Evolutionary conservation across 2,888 invertebrate genomes (phyloP), one percentile per base, ranked within the genome.

Genomic region (Callinectes sapidus): DNA sequence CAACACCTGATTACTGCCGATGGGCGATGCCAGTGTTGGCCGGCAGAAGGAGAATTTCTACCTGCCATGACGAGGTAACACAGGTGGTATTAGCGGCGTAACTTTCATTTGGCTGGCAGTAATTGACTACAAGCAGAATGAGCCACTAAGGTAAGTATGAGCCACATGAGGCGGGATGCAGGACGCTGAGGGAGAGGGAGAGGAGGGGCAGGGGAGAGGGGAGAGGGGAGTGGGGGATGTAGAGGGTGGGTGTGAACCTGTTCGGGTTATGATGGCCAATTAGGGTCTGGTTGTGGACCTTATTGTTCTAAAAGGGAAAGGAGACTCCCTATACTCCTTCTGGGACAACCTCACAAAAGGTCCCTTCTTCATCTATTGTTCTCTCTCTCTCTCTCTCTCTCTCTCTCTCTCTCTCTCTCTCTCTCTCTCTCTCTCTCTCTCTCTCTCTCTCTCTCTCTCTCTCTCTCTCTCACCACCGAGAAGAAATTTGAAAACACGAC

Each of bases 11-110:
- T 81, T 81, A 81, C 81, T 81, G 81, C 16, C 81, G 81, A 32
- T 32, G 81, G 81, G 35, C 32, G 35, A 35, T 16, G 81, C 71
- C 5, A 81, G 81, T 35, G 81, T 81, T 81, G 81, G 6, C 35
- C 16, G 81, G 35, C 14, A 35, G 13, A 71, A 10, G 71, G 81
- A 32, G 81, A 81, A 35, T 81, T 35, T 35, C 81, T 81, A 81
- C 81, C 81, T 81, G 81, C 13, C 81, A 81, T 81, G 81, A 81
- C 81, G 16, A 81, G 81, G 81, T 81, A 81, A 81, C 81, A 35
- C 81, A 81, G 81, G 81, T 81, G 81, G 81, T 81, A 81, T 32
- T 81, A 81, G 81, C 35, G 81, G 35, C 81, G 81, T 81, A 81
- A 81, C 81, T 32, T 81, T 81, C 81, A 35, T 81, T 81, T 81